A percentile compares a stretch with the other conserved stretches of the same genome.
Evolutionary conservation across 2,797 vertebrate genomes (phyloP).

Genomic region (Coreius guichenoti): DNA sequence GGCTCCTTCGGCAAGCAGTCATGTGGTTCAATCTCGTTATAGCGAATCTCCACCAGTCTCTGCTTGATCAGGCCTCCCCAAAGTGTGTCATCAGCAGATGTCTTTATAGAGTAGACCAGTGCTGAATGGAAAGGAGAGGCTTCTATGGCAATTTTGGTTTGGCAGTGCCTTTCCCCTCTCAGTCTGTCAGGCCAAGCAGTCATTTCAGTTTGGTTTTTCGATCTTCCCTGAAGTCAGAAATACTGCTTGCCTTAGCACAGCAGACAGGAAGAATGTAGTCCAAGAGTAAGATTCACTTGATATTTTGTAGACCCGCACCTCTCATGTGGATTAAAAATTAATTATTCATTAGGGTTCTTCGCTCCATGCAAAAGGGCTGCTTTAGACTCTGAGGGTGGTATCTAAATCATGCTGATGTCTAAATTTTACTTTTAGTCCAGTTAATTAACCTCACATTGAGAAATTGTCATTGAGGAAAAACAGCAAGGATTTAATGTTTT

Average conservation of each 20-base stretch:
- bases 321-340: conserved; percentile 49
- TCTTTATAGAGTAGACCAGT: conserved; percentile 76
- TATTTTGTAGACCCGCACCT: conserved; percentile 15
- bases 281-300: conserved; percentile 32
- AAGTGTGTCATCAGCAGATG: conserved; percentile 83
- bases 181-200: conserved; percentile 68
- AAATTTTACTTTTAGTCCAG: conserved; percentile 25
- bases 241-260: conserved; percentile 67
- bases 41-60: conserved; percentile 73
- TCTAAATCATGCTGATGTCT: conserved; percentile 23
- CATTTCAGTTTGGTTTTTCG: conserved; percentile 71
- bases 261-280: conserved; percentile 62
- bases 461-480: background rate
- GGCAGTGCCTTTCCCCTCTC: conserved; percentile 66
- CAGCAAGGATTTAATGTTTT: conserved; percentile 17
- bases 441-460: conserved; percentile 44
- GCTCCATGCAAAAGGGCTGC: conserved; percentile 30
- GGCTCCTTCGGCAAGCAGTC: conserved; percentile 72
- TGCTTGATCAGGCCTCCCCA: conserved; percentile 70
- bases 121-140: conserved; percentile 64
- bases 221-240: conserved; percentile 66
- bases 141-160: conserved; percentile 74
- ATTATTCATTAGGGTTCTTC: conserved; percentile 57
- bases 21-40: conserved; percentile 76
- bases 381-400: conserved; percentile 16